Conservation (phyloP, 2,888 invertebrate genomes). For the Epistrophella euchroma region DNA sequence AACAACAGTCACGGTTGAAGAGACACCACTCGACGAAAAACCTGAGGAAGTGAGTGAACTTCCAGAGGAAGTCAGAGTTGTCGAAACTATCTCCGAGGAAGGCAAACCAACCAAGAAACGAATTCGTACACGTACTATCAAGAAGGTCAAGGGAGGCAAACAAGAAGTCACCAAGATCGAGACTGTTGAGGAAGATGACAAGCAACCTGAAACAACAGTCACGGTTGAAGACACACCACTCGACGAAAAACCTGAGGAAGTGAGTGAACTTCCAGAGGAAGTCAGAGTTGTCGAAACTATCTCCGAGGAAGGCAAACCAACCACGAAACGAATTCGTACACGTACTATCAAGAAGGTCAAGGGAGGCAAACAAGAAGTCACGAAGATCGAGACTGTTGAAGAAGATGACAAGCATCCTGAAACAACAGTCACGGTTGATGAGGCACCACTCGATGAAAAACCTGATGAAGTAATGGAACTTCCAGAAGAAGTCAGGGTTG, state of each 20-base stretch:
- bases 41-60: slow-evolving; percentile 72
- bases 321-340: slow-evolving; percentile 80
- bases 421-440: slow-evolving; percentile 78
- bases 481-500: slow-evolving; percentile 79
- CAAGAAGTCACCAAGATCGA: slow-evolving; percentile 81
- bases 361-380: slow-evolving; percentile 78
- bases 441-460: slow-evolving; percentile 79
- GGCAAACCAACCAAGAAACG: slow-evolving; percentile 78
- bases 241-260: slow-evolving; percentile 78
- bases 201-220: slow-evolving; percentile 79
- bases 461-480: slow-evolving; percentile 78
- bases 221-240: slow-evolving; percentile 72
- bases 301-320: slow-evolving; percentile 80
- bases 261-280: slow-evolving; percentile 78
- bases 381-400: slow-evolving; percentile 79
- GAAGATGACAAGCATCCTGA: slow-evolving; percentile 80
- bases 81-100: slow-evolving; percentile 78
- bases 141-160: slow-evolving; percentile 76
- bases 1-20: slow-evolving; percentile 44
- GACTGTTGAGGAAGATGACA: slow-evolving; percentile 80
- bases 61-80: slow-evolving; percentile 77
- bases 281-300: slow-evolving; percentile 82
- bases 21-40: slow-evolving; percentile 31
- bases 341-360: slow-evolving; percentile 81
- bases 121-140: slow-evolving; percentile 76